These are phyloP conservation scores for Agonopterix heracliana DNA, from an alignment of 2,888 invertebrate genomes.

Conservation along the genomic window DNA sequence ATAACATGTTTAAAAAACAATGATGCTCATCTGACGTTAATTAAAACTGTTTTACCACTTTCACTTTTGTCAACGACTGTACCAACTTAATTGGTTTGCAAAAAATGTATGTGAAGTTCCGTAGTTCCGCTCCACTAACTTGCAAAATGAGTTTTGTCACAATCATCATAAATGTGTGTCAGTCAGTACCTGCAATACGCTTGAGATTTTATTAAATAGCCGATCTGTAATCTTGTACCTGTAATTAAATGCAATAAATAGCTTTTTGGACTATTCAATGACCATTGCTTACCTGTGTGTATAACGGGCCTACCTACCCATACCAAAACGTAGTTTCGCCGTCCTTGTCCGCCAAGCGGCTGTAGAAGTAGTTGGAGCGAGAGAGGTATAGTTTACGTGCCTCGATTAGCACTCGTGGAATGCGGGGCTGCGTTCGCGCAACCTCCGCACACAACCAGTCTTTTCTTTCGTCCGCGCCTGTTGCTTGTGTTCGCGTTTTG, in stretches of 20 bases:
- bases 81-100: slow-evolving; percentile 22
- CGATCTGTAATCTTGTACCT: neutral
- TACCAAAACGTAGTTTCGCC: slow-evolving; percentile 35
- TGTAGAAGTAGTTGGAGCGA: slow-evolving; percentile 31
- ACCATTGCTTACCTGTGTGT: slow-evolving; percentile 56
- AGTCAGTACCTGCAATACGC: neutral
- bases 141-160: slow-evolving; percentile 13
- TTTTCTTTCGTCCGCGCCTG: slow-evolving; percentile 54
- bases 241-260: slow-evolving; percentile 1
- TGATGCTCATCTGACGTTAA: too few species aligned
- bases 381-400: slow-evolving; percentile 44
- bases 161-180: slow-evolving; percentile 2
- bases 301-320: slow-evolving; percentile 59
- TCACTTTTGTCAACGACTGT: slow-evolving; percentile 34
- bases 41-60: slow-evolving; percentile 14
- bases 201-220: neutral
- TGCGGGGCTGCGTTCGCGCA: slow-evolving; percentile 61
- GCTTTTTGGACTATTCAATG: slow-evolving; percentile 24
- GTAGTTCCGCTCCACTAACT: slow-evolving; percentile 32
- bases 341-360: slow-evolving; percentile 24
- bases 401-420: slow-evolving; percentile 60
- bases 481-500: slow-evolving; percentile 36
- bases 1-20: too few species aligned
- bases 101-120: slow-evolving; percentile 22
- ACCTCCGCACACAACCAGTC: slow-evolving; percentile 48